A percentile compares a stretch with the other conserved stretches of the same genome.
phyloP scores from a whole-genome alignment of 2,797 vertebrate species.

The Poliocrania exsul region DNA sequence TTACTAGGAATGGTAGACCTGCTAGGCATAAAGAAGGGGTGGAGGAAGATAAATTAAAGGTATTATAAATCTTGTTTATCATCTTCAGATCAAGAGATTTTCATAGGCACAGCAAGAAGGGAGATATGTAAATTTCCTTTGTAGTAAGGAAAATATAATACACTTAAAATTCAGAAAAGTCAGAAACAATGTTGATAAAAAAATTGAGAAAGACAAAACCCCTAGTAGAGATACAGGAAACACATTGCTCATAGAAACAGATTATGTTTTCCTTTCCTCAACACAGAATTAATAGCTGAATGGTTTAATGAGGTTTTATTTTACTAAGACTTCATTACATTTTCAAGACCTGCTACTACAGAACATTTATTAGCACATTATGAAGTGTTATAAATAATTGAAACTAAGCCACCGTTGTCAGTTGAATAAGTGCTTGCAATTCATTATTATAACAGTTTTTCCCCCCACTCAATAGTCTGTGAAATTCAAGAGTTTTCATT shows the following conservation, averaged over 20 bases:
- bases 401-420: slow-evolving; percentile 10
- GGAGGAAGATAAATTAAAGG: not conserved
- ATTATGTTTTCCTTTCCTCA: not conserved
- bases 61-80: not conserved
- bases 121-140: not conserved
- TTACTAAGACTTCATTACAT: slow-evolving; percentile 33
- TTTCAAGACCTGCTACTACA: slow-evolving; percentile 30
- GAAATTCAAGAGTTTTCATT: not conserved
- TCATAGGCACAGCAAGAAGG: not conserved
- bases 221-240: not conserved
- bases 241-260: not conserved
- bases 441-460: not conserved
- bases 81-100: not conserved
- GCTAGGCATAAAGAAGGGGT: not conserved
- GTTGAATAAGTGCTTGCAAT: not conserved
- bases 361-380: slow-evolving; percentile 52
- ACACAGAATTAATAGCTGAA: not conserved
- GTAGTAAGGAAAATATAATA: not conserved
- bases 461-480: not conserved
- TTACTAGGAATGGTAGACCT: not conserved
- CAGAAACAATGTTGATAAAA: not conserved
- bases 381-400: slow-evolving; percentile 55
- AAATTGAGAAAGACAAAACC: not conserved
- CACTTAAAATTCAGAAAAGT: not conserved
- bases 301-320: slow-evolving; percentile 25